Conservation (phyloP, 2,113 vertebrate genomes). For the Stigmatopora argus region DNA sequence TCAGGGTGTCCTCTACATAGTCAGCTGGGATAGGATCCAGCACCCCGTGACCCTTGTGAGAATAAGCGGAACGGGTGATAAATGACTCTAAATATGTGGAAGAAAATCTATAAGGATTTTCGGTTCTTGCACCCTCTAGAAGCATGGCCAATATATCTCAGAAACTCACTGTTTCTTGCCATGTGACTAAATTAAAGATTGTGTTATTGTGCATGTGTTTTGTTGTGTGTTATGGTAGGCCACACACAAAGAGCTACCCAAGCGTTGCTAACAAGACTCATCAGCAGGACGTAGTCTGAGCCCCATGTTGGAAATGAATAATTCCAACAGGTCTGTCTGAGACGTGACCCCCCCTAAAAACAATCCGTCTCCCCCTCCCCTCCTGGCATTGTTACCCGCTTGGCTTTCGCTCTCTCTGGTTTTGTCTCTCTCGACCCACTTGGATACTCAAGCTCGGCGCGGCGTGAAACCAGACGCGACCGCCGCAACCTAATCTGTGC, state of each 20-base stretch:
- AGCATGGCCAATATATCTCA: background rate
- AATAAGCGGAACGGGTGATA: no score
- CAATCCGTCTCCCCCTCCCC: background rate
- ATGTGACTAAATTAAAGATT: background rate
- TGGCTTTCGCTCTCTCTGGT: background rate
- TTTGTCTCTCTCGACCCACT: background rate
- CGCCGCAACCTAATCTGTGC: background rate
- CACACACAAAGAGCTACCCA: background rate
- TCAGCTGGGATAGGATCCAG: no score
- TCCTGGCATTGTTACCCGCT: background rate
- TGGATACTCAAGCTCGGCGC: constrained; percentile 1
- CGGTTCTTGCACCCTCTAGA: background rate
- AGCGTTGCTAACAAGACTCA: background rate
- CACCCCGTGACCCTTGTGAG: no score
- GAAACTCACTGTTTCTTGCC: background rate
- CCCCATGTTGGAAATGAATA: constrained; percentile 51
- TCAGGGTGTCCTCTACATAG: no score
- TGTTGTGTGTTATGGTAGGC: background rate
- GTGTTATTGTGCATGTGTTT: background rate
- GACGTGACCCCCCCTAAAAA: background rate
- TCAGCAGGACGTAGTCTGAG: constrained; percentile 28
- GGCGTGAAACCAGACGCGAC: constrained; percentile 1
- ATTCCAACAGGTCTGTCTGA: constrained; percentile 32
- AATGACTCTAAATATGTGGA: no score
- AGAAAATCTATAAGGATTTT: background rate